These are phyloP conservation scores for Cheiracanthium punctorium DNA, from an alignment of 2,888 invertebrate species.

Conservation along the genomic window DNA sequence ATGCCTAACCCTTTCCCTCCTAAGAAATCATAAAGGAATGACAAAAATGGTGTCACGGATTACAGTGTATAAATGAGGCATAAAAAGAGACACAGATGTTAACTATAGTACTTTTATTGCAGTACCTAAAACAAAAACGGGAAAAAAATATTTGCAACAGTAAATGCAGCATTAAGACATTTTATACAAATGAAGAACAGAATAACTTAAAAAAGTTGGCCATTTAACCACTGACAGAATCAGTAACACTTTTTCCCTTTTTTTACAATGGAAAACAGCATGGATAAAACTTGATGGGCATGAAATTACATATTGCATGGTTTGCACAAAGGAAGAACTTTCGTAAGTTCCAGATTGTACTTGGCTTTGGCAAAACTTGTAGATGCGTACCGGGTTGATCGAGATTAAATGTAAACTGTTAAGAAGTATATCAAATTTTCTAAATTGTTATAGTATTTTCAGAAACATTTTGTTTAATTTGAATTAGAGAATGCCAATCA, in stretches of 20 bases:
- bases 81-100: not conserved
- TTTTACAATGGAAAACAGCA: too few species aligned
- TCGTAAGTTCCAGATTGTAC: conserved; percentile 21
- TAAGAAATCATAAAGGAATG: too few species aligned
- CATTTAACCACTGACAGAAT: conserved; percentile 7
- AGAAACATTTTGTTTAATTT: too few species aligned
- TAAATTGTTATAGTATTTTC: too few species aligned
- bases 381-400: not conserved
- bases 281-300: conserved; percentile 24
- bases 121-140: conserved; percentile 31
- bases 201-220: conserved; percentile 48
- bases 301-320: conserved; percentile 38
- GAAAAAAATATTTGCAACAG: conserved; percentile 52
- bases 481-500: too few species aligned
- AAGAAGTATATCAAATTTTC: too few species aligned
- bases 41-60: too few species aligned
- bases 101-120: conserved; percentile 43
- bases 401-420: too few species aligned
- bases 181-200: conserved; percentile 41
- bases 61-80: too few species aligned
- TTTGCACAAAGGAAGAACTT: conserved; percentile 20
- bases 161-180: conserved; percentile 33
- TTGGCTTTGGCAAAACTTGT: not conserved
- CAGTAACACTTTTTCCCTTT: too few species aligned
- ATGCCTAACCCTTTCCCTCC: too few species aligned